phyloP scores from a whole-genome alignment of 2,888 invertebrate genomes.

The Ophion obscuratus region DNA sequence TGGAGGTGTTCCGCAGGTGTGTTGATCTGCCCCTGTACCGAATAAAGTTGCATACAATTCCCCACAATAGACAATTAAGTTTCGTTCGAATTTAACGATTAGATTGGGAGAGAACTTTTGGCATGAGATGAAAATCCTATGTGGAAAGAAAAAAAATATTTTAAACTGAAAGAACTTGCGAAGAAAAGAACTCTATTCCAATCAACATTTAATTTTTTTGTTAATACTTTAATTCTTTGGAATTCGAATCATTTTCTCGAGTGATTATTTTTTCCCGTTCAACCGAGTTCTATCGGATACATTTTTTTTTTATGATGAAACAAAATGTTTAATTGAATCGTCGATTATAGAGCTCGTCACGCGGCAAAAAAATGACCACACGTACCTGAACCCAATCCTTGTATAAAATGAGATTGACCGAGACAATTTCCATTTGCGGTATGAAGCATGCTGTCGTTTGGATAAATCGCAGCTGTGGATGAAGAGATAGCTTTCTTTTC shows the following conservation, averaged over 20 bases:
- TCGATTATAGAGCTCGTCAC: slow-evolving; percentile 31
- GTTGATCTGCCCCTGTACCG: slow-evolving; percentile 51
- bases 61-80: slow-evolving; percentile 45
- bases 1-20: slow-evolving; percentile 46
- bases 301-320: not conserved
- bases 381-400: slow-evolving; percentile 38
- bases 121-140: not conserved
- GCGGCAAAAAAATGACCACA: slow-evolving; percentile 20
- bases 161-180: not conserved
- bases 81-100: not conserved
- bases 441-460: not conserved
- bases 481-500: not conserved
- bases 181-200: not conserved
- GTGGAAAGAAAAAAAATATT: not conserved
- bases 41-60: slow-evolving; percentile 64
- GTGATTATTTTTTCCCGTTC: not conserved
- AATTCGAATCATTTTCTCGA: no score
- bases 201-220: not conserved
- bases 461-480: not conserved
- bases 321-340: slow-evolving; percentile 35
- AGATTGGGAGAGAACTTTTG: not conserved
- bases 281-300: not conserved
- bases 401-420: slow-evolving; percentile 10
- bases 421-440: not conserved
- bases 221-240: no score